Conservation (phyloP, 2,113 vertebrate species). For the Baryphthengus martii region DNA sequence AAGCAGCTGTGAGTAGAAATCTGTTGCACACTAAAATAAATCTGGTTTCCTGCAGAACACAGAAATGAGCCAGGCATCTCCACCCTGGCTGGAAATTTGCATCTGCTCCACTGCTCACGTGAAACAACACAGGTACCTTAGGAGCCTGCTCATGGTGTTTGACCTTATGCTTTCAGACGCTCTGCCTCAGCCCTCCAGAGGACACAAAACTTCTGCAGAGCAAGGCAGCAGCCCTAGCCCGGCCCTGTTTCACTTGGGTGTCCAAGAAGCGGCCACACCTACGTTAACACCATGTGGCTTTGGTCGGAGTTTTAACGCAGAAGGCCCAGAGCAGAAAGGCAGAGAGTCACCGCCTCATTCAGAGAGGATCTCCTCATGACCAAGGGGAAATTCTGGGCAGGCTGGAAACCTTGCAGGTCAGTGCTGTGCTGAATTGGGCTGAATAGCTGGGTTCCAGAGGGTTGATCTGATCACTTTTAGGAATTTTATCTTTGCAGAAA, state of each 20-base stretch:
- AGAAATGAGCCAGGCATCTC: background rate
- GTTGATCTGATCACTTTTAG: background rate
- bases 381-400: background rate
- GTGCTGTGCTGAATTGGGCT: background rate
- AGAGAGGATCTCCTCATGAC: accelerated
- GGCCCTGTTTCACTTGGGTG: background rate
- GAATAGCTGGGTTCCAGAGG: background rate
- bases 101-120: background rate
- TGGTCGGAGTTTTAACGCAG: too few species aligned
- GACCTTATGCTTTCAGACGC: background rate
- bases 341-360: background rate
- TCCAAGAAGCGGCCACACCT: background rate
- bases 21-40: background rate
- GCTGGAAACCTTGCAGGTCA: background rate
- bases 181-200: background rate
- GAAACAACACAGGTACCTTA: background rate
- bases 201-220: background rate
- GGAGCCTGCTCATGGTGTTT: accelerated
- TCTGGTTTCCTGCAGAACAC: background rate
- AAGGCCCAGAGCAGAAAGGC: background rate
- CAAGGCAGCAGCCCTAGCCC: background rate
- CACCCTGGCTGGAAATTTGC: background rate
- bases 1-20: background rate
- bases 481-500: background rate
- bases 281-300: accelerated